Percentiles rank a stretch among this genome's conserved stretches.
phyloP scores from a whole-genome alignment of 2,888 invertebrate species.

The Conomelus anceps region DNA sequence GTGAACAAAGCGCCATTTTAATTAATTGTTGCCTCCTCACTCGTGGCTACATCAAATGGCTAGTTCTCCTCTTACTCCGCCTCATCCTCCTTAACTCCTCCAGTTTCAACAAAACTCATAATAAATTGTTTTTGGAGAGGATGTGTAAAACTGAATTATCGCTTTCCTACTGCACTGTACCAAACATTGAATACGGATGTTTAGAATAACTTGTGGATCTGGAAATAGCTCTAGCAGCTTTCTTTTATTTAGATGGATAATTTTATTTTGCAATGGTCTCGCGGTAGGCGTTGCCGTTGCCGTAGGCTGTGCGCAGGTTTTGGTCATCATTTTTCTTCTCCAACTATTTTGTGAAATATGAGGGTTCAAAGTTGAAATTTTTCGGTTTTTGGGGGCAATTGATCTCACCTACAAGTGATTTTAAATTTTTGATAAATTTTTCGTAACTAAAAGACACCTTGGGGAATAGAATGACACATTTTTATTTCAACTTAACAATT shows the following conservation, averaged over 20 bases:
- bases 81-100: not conserved
- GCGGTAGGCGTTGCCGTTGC: not conserved
- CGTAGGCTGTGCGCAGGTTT: too few relatives aligned
- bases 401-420: too few relatives aligned
- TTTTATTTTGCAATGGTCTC: not conserved
- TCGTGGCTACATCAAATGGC: not conserved
- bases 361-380: too few relatives aligned
- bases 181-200: not conserved
- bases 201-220: not conserved
- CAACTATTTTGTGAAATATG: too few relatives aligned
- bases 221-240: not conserved
- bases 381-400: too few relatives aligned
- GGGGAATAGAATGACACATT: too few relatives aligned
- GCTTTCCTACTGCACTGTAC: not conserved
- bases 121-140: not conserved
- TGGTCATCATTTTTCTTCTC: too few relatives aligned
- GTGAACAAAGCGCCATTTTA: not conserved
- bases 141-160: not conserved
- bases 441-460: too few relatives aligned
- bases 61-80: not conserved
- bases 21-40: not conserved
- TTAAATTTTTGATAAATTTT: too few relatives aligned
- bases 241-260: not conserved
- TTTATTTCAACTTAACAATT: too few relatives aligned
- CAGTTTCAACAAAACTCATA: not conserved